phyloP scores from a whole-genome alignment of 2,113 vertebrate species.

The Hippocampus comes region DNA sequence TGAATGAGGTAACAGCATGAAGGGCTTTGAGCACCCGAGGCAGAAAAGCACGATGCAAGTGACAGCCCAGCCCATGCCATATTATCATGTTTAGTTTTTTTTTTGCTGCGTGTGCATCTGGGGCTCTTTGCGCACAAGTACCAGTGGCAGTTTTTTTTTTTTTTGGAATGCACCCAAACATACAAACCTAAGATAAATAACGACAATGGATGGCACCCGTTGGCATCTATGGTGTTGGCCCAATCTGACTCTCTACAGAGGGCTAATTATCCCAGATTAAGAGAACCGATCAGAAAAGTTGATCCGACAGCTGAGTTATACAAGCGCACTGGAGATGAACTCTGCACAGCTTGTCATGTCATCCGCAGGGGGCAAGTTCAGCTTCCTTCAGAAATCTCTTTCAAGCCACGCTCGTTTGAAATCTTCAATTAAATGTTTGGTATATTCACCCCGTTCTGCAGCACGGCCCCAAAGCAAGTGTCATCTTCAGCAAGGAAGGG shows the following conservation, averaged over 20 bases:
- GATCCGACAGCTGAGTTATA: constrained; percentile 36
- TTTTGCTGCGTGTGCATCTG: constrained; percentile 56
- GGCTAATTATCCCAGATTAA: constrained; percentile 67
- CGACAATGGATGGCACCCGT: not conserved
- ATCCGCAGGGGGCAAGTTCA: constrained; percentile 1
- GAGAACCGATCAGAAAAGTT: constrained; percentile 38
- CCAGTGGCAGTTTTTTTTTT: constrained; percentile 27
- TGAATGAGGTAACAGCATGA: no score
- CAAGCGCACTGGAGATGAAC: constrained; percentile 42
- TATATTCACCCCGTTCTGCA: constrained; percentile 7
- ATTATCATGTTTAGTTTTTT: constrained; percentile 26
- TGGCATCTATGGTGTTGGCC: constrained; percentile 23
- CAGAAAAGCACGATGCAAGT: no score
- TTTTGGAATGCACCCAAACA: no score
- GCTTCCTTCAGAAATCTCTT: constrained; percentile 28
- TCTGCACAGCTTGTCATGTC: constrained; percentile 28
- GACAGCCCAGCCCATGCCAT: not conserved
- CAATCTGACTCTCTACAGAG: constrained; percentile 53
- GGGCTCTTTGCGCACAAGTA: constrained; percentile 16
- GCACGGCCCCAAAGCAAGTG: not conserved
- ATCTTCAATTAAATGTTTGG: constrained; percentile 29
- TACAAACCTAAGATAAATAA: not conserved
- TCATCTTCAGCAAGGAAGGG: not conserved
- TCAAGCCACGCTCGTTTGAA: constrained; percentile 27
- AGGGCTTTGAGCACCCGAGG: no score